Percentiles rank a stretch among this genome's conserved stretches.
Evolutionary conservation across 2,797 vertebrate genomes (phyloP).

Genomic region (Crypturellus tataupa): DNA sequence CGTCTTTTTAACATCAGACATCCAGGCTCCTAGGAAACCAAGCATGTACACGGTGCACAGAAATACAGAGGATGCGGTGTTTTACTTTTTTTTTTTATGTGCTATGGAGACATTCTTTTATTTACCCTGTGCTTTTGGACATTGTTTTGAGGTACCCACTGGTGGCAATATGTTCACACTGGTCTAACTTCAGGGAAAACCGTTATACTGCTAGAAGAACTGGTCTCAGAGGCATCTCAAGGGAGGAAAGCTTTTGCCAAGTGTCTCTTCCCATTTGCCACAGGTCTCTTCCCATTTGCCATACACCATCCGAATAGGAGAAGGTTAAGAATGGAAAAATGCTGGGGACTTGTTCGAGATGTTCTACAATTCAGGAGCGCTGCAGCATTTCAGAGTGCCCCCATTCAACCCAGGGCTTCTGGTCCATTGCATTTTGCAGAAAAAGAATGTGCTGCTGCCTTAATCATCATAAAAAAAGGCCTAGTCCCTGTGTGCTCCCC

Average conservation of each 20-base stretch:
- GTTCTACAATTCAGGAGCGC: background rate
- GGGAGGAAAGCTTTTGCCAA: background rate
- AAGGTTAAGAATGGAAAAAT: background rate
- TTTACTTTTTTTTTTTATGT: background rate
- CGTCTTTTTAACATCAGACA: conserved; percentile 26
- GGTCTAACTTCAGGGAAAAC: background rate
- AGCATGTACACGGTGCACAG: conserved; percentile 9
- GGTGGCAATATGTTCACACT: background rate
- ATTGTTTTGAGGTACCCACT: background rate
- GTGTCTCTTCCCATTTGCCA: background rate
- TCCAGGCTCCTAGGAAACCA: conserved; percentile 72
- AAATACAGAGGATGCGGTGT: conserved; percentile 14
- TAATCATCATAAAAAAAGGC: background rate
- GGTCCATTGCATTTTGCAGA: background rate
- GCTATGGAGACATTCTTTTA: background rate
- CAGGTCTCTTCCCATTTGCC: background rate
- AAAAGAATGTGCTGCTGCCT: background rate
- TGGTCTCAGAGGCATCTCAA: background rate
- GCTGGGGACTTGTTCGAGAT: background rate
- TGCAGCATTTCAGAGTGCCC: background rate
- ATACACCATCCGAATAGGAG: background rate
- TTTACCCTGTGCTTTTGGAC: background rate
- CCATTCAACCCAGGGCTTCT: background rate
- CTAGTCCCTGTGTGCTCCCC: background rate
- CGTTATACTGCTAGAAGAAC: background rate